Evolutionary conservation across 2,113 vertebrate species (phyloP).

Genomic region (Larimichthys polyactis): DNA sequence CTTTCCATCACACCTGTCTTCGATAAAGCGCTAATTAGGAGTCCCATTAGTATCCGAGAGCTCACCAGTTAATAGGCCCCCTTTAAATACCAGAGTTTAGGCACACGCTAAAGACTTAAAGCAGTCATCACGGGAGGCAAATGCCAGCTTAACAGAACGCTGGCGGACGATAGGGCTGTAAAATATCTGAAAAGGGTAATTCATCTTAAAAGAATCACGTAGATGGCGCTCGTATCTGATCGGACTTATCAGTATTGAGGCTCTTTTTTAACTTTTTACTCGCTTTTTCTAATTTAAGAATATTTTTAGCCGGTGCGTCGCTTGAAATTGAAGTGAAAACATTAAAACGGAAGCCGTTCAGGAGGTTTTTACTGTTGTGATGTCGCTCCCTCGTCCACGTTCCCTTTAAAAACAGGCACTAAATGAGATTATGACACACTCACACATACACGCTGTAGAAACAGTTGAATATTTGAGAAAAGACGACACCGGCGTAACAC

Average conservation of each 20-base stretch:
- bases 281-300: background rate
- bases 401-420: background rate
- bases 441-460: background rate
- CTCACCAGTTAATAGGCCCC: constrained; percentile 42
- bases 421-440: background rate
- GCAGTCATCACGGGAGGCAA: background rate
- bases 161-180: background rate
- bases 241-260: background rate
- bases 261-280: background rate
- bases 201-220: background rate
- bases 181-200: background rate
- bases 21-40: constrained; percentile 62
- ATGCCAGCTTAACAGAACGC: background rate
- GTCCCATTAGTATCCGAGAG: constrained; percentile 48
- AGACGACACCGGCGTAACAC: background rate
- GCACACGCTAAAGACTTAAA: constrained; percentile 11
- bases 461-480: background rate
- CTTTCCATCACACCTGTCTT: constrained; percentile 55
- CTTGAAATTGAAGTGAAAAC: background rate
- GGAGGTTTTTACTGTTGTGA: background rate
- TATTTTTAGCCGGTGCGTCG: background rate
- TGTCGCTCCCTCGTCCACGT: background rate
- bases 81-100: constrained; percentile 45
- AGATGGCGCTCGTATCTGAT: background rate
- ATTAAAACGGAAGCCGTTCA: background rate